Percentiles rank a stretch among this genome's conserved stretches.
Evolutionary conservation across 2,113 vertebrate species (phyloP).

Genomic region (Polypterus senegalus): DNA sequence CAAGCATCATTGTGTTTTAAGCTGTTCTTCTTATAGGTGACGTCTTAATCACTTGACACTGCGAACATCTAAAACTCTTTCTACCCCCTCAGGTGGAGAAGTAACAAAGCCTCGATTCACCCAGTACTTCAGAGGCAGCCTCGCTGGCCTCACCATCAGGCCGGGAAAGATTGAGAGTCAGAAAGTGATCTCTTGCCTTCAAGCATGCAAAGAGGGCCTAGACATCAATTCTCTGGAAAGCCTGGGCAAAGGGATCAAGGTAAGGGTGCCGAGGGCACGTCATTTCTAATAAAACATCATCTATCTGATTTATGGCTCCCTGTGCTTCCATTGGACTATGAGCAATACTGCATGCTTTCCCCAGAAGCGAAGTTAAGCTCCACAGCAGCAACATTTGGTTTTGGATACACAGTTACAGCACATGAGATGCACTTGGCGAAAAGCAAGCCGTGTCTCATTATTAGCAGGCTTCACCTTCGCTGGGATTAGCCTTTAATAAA

Average conservation of each 20-base stretch:
- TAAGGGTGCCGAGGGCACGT: slow-evolving; percentile 37
- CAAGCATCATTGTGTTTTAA: no score
- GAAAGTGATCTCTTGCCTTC: slow-evolving; percentile 93
- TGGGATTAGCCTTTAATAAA: no score
- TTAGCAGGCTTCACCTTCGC: no score
- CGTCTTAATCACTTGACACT: no score
- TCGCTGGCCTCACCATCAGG: slow-evolving; percentile 83
- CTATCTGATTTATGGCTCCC: slow-evolving; percentile 3
- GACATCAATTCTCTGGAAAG: slow-evolving; percentile 91
- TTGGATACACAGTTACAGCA: no score
- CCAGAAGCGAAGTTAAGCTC: neutral
- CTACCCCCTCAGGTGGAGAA: slow-evolving; percentile 68
- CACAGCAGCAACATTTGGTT: no score
- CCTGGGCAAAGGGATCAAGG: slow-evolving; percentile 86
- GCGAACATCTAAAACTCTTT: no score
- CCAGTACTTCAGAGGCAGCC: slow-evolving; percentile 87
- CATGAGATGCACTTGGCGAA: no score
- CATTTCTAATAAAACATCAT: slow-evolving; percentile 17
- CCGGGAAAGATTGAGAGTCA: slow-evolving; percentile 93
- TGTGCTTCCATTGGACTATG: neutral
- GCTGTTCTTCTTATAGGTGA: no score
- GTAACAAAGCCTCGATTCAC: slow-evolving; percentile 83
- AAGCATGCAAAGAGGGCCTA: slow-evolving; percentile 93
- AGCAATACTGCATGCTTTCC: neutral
- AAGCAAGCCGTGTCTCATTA: no score